Base-by-base conservation (phyloP, 2,797 vertebrate genomes). In the Columba guinea region DNA sequence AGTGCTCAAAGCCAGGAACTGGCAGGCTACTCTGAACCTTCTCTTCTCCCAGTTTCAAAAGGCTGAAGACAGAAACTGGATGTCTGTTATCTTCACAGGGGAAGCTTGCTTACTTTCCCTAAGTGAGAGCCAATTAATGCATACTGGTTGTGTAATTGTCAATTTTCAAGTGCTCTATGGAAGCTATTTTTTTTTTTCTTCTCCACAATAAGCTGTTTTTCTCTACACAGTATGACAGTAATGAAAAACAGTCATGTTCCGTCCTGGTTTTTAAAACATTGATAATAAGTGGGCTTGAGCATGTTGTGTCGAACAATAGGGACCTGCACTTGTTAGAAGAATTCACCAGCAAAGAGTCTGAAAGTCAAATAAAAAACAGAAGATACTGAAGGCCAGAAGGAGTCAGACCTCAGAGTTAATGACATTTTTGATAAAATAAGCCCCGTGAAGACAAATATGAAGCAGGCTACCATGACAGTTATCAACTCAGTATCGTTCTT, bases 131-230 rank as follows among this genome's bases (percentile, higher is more conserved):
- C 97, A 98, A 93, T 98, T 98, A 98, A 93, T 94, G 94, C 95
- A 74, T 91, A 89, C 84, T 88, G 95, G 69, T 96, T 96, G 73
- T 97, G 93, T 97, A 97, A 97, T 96, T 98, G 98, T 96, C 98
- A 98, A 91, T 97, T 97, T 96, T 89, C 88, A 97, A 80, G 89
- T 94, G 84, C 91, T 97, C 26, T 10, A 4, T 62, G 53, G 84
- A 96, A 89, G 62, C 76, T 93, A 20, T 27, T 67, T 58, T 89
- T 93, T 95, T 95, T 97, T 94, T 94, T 63, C 41, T 48, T 94
- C 95, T 93, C 94, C n/a, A 90, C 93, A 80, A 35, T 95, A 97
- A 97, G 93, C 94, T 97, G 79, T 80, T 97, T 97, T 97, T 96
- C 93, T 95, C 96, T 90, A 75, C 74, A 63, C 77, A 89, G 84